Evolutionary conservation across 2,113 vertebrate species (phyloP).

Genomic region (Cyanocitta stelleri): DNA sequence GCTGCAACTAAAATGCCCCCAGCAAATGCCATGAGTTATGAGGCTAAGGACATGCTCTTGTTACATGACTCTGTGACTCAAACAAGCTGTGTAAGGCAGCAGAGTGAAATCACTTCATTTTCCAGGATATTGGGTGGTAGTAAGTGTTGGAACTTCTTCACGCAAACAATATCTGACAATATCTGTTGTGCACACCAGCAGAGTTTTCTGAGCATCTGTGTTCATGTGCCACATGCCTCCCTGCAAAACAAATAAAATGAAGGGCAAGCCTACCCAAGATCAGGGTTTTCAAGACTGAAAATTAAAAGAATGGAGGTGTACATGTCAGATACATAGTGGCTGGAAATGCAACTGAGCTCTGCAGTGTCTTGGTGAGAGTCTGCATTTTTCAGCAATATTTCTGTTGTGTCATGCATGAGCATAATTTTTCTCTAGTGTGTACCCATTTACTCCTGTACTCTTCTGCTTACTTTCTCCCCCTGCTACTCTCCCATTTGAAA

Average conservation of each 20-base stretch:
- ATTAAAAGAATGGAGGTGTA: neutral
- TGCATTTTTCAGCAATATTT: neutral
- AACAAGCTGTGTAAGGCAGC: neutral
- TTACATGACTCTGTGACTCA: neutral
- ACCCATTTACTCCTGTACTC: neutral
- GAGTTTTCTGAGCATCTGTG: neutral
- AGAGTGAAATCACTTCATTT: neutral
- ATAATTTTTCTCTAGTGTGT: neutral
- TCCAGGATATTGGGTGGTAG: neutral
- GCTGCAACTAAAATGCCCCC: neutral
- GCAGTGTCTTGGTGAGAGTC: neutral
- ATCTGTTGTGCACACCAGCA: neutral
- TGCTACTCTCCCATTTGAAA: neutral
- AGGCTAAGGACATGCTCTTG: neutral
- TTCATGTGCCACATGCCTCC: neutral
- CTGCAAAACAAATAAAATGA: neutral
- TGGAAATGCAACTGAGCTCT: neutral
- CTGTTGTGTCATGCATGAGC: neutral
- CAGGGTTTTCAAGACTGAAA: neutral
- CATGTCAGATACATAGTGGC: accelerated
- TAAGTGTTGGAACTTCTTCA: neutral
- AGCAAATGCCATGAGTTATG: neutral
- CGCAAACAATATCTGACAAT: neutral
- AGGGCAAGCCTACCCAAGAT: neutral
- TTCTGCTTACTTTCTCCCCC: neutral